phyloP scores from a whole-genome alignment of 2,888 invertebrate genomes.

The Empis livida region DNA sequence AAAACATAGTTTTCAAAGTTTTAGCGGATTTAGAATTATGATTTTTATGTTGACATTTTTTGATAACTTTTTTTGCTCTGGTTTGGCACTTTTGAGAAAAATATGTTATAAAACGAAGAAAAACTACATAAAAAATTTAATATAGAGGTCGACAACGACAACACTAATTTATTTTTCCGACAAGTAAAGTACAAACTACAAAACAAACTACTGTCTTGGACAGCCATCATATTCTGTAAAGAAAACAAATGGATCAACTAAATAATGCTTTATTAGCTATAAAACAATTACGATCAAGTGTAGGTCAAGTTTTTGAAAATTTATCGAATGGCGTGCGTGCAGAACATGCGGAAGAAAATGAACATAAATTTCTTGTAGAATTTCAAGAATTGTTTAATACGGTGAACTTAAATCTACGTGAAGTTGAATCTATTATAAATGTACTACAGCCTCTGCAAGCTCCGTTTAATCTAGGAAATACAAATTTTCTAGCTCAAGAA shows the following conservation, averaged over 20 bases:
- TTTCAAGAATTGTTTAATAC: conserved; percentile 70
- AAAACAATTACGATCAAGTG: conserved; percentile 66
- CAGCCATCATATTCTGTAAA: no score
- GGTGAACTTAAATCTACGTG: conserved; percentile 70
- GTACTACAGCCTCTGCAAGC: conserved; percentile 63
- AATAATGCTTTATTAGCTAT: conserved; percentile 61
- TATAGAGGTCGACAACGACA: no score
- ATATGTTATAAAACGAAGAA: no score
- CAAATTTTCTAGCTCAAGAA: conserved; percentile 77
- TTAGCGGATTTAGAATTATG: no score
- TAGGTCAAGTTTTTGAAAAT: conserved; percentile 73
- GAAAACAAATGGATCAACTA: conserved; percentile 59
- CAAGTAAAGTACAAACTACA: no score
- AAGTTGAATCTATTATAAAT: conserved; percentile 66
- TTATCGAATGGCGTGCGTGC: conserved; percentile 68
- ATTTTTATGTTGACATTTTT: no score
- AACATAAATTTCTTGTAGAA: conserved; percentile 60
- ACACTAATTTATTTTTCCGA: no score
- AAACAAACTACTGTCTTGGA: no score
- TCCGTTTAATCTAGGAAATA: conserved; percentile 72
- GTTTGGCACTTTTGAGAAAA: no score
- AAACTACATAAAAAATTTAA: no score
- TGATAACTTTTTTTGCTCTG: no score
- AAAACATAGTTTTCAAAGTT: no score
- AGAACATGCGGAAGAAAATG: conserved; percentile 72